phyloP scores from a whole-genome alignment of 23 tunicate genomes.

The Diplosoma virens region DNA sequence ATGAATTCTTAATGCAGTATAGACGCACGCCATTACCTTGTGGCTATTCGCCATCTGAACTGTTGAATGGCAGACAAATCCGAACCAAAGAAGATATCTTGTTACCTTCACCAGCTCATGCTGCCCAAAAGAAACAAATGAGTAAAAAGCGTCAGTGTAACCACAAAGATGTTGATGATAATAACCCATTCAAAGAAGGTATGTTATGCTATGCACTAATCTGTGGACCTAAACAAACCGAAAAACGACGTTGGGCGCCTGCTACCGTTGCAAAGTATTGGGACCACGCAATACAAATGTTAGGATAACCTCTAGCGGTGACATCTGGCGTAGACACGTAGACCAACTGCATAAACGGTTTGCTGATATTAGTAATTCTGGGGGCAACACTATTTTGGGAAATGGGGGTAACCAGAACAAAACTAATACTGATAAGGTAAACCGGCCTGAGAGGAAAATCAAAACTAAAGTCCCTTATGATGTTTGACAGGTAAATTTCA shows the following conservation, averaged over 20 bases:
- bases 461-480: not conserved
- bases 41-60: constrained; percentile 20
- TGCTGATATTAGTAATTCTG: too few relatives aligned
- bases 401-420: too few relatives aligned
- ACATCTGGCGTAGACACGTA: not conserved
- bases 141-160: not conserved
- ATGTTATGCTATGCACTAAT: not conserved
- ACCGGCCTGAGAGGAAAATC: not conserved
- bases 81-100: not conserved
- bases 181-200: not conserved
- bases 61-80: not conserved
- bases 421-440: not conserved
- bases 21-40: constrained; percentile 4
- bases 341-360: too few relatives aligned
- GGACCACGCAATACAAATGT: not conserved
- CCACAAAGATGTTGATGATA: too few relatives aligned
- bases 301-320: not conserved
- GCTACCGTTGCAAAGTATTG: not conserved
- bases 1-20: constrained; percentile 17
- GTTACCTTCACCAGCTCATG: not conserved
- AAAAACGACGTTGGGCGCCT: not conserved
- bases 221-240: not conserved
- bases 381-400: too few relatives aligned
- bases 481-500: too few relatives aligned
- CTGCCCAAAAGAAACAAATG: not conserved